A percentile compares a stretch with the other conserved stretches of the same genome.
Conservation (phyloP, 2,797 vertebrate genomes). For the Triplophysa yarkandensis region DNA sequence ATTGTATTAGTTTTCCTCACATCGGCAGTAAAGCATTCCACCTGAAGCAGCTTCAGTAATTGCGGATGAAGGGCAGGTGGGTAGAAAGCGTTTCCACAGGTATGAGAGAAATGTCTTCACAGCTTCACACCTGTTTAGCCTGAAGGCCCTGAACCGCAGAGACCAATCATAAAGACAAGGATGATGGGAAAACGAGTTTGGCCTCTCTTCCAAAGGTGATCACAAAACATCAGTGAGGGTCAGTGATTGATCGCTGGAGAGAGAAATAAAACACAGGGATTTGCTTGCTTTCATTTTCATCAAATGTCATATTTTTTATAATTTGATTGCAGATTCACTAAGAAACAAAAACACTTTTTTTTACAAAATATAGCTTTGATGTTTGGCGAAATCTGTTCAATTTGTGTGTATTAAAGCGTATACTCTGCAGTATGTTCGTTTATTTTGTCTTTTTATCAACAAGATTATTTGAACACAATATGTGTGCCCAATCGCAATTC, state of each 20-base stretch:
- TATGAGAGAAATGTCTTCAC: conserved; percentile 68
- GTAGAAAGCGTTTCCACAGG: conserved; percentile 58
- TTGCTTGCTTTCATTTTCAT: neutral
- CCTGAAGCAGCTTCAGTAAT: conserved; percentile 58
- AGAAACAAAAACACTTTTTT: neutral
- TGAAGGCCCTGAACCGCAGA: conserved; percentile 57
- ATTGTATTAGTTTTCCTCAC: conserved; percentile 61
- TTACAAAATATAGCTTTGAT: neutral
- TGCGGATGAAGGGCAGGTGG: conserved; percentile 32
- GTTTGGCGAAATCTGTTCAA: neutral
- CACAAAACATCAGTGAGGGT: conserved; percentile 47
- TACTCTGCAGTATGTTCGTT: neutral
- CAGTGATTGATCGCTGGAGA: conserved; percentile 51
- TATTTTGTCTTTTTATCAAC: too few species aligned
- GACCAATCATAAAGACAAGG: conserved; percentile 55
- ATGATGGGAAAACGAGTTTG: conserved; percentile 58
- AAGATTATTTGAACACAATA: neutral
- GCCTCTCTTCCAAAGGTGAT: conserved; percentile 53
- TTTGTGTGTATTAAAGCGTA: neutral
- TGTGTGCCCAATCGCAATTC: neutral
- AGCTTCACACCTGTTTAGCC: conserved; percentile 73
- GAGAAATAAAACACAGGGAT: conserved; percentile 40
- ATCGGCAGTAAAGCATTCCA: conserved; percentile 62
- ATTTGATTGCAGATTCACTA: neutral
- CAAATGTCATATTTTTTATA: neutral